phyloP scores from a whole-genome alignment of 1,140 invertebrate species.

The Neelides sp. region DNA sequence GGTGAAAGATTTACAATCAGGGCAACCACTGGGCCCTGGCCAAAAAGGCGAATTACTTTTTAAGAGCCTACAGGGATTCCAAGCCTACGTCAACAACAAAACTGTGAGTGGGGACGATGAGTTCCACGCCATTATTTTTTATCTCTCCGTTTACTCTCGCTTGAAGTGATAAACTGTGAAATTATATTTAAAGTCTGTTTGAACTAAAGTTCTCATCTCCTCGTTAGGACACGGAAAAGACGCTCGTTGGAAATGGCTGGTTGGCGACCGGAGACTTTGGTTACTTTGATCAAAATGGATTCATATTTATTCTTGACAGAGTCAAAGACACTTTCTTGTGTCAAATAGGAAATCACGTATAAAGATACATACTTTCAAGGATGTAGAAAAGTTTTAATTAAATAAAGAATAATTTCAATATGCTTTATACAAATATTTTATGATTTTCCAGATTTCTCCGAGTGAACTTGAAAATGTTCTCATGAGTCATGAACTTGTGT shows the following conservation, averaged over 20 bases:
- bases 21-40: neutral
- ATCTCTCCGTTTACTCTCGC: too few relatives aligned
- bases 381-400: too few relatives aligned
- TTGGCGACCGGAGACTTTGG: constrained; percentile 33
- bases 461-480: constrained; percentile 33
- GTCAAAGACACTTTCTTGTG: constrained; percentile 34
- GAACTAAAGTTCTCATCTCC: too few relatives aligned
- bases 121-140: too few relatives aligned
- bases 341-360: constrained; percentile 9
- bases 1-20: constrained; percentile 10
- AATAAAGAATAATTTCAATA: too few relatives aligned
- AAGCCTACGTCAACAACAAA: constrained; percentile 4
- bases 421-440: neutral
- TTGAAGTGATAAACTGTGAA: too few relatives aligned
- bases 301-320: constrained; percentile 33
- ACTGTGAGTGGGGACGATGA: neutral
- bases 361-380: too few relatives aligned
- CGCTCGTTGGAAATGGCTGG: constrained; percentile 25
- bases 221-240: constrained; percentile 6
- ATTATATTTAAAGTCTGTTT: too few relatives aligned
- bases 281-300: constrained; percentile 32
- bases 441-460: constrained; percentile 28
- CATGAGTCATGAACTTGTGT: constrained; percentile 35
- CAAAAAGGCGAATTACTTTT: constrained; percentile 16
- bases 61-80: neutral